Evolutionary conservation across 1,140 invertebrate species (phyloP).

Genomic region (Apis dorsata): DNA sequence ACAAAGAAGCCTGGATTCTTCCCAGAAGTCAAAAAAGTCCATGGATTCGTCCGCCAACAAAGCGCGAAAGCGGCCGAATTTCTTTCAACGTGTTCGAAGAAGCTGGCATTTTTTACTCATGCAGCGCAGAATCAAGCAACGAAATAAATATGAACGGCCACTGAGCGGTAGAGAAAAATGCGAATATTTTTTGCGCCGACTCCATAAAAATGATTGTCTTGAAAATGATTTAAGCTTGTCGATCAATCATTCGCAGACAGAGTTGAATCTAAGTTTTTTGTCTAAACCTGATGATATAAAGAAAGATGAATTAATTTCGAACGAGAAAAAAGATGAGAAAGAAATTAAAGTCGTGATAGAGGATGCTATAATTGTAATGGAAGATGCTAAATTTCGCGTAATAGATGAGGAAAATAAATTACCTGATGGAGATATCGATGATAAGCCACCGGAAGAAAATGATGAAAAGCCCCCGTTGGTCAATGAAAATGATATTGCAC

Average conservation of each 20-base stretch:
- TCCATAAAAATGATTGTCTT: slow-evolving; percentile 66
- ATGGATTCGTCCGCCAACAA: slow-evolving; percentile 54
- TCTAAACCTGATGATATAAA: background rate
- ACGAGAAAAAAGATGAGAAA: background rate
- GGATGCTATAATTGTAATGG: background rate
- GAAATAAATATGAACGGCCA: slow-evolving; percentile 46
- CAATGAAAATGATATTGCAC: slow-evolving; percentile 3
- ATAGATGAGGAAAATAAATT: background rate
- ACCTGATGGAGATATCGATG: background rate
- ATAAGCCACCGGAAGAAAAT: background rate
- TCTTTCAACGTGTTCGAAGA: slow-evolving; percentile 69
- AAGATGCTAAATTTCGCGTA: slow-evolving; percentile 10
- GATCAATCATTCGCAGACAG: slow-evolving; percentile 11
- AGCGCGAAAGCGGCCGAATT: slow-evolving; percentile 60
- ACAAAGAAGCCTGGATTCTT: slow-evolving; percentile 66
- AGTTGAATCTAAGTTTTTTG: slow-evolving; percentile 23
- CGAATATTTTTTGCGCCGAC: slow-evolving; percentile 69
- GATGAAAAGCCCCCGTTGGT: background rate
- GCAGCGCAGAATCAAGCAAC: slow-evolving; percentile 55
- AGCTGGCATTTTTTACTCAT: slow-evolving; percentile 71
- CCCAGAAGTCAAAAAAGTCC: slow-evolving; percentile 62
- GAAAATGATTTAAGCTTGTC: slow-evolving; percentile 25
- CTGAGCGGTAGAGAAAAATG: slow-evolving; percentile 68
- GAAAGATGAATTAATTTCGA: background rate
- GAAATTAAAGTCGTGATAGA: background rate